phyloP scores from a whole-genome alignment of 2,888 invertebrate genomes.

The Drosophila merina region DNA sequence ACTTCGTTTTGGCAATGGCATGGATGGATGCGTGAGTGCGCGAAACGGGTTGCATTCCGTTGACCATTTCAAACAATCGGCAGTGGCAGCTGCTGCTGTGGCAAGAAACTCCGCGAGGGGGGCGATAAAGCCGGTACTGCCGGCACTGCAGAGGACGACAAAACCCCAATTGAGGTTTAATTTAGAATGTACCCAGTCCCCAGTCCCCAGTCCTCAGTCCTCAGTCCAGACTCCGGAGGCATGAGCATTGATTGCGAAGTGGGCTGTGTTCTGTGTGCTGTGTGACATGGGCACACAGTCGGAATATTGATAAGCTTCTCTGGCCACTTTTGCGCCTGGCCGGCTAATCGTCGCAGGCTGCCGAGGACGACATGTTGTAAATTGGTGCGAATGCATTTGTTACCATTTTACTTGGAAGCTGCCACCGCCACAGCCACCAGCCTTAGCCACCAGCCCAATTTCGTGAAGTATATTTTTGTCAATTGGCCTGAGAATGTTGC shows the following conservation, averaged over 20 bases:
- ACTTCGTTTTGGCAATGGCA: slow-evolving; percentile 57
- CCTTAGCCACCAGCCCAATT: slow-evolving; percentile 14
- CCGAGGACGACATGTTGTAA: slow-evolving; percentile 54
- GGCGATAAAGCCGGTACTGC: background rate
- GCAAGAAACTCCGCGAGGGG: slow-evolving; percentile 15
- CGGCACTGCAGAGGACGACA: slow-evolving; percentile 35
- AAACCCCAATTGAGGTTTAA: slow-evolving; percentile 73
- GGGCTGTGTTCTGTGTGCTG: slow-evolving; percentile 52
- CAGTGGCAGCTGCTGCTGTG: slow-evolving; percentile 51
- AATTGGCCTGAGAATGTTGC: background rate
- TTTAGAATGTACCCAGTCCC: slow-evolving; percentile 72
- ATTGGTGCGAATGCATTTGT: slow-evolving; percentile 80
- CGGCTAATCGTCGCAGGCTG: slow-evolving; percentile 59
- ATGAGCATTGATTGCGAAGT: slow-evolving; percentile 59
- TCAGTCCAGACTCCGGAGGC: slow-evolving; percentile 19
- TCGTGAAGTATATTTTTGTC: slow-evolving; percentile 9
- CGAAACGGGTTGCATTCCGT: slow-evolving; percentile 82
- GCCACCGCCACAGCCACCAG: background rate
- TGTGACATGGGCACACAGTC: slow-evolving; percentile 68
- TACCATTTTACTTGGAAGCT: slow-evolving; percentile 56
- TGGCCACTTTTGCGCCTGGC: slow-evolving; percentile 28
- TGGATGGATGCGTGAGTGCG: slow-evolving; percentile 43
- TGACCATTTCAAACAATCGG: slow-evolving; percentile 81
- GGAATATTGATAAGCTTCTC: slow-evolving; percentile 81
- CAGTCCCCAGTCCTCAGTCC: slow-evolving; percentile 24